Percentiles rank a stretch among this genome's conserved stretches.
phyloP scores from a whole-genome alignment of 2,797 vertebrate species.

The Rhabdophis nuchalis region DNA sequence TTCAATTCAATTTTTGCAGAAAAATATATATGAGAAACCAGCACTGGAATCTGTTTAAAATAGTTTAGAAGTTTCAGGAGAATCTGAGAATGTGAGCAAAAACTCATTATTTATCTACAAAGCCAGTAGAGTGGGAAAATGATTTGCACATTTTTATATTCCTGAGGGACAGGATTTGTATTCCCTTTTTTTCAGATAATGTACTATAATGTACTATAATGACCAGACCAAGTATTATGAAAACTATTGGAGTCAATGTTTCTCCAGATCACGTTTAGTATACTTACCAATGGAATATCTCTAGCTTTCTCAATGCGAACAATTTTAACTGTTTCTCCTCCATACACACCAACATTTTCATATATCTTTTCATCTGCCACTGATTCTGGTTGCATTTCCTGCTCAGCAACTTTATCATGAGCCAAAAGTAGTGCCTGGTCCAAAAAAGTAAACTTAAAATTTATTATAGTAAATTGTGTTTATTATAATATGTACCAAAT shows the following conservation, averaged over 20 bases:
- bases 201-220: not conserved
- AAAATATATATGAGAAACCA: not conserved
- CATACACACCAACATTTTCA: conserved; percentile 87
- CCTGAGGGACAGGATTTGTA: not conserved
- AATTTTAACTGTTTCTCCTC: conserved; percentile 93
- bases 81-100: not conserved
- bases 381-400: conserved; percentile 89
- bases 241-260: not conserved
- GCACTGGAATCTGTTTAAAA: not conserved
- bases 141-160: not conserved
- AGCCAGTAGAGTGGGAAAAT: not conserved
- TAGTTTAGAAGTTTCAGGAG: not conserved
- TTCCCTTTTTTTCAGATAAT: not conserved
- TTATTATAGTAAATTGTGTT: not conserved
- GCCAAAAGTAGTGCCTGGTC: conserved; percentile 85
- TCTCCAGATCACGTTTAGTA: not conserved
- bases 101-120: not conserved
- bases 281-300: conserved; percentile 91
- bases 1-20: not conserved
- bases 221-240: not conserved
- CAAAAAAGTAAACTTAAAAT: conserved; percentile 49
- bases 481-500: not conserved
- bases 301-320: conserved; percentile 93
- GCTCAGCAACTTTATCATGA: conserved; percentile 91
- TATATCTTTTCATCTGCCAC: conserved; percentile 74